Evolutionary conservation across 2,888 invertebrate species (phyloP), one percentile per base, ranked within the genome.

Genomic region (Sussaba pulchella): DNA sequence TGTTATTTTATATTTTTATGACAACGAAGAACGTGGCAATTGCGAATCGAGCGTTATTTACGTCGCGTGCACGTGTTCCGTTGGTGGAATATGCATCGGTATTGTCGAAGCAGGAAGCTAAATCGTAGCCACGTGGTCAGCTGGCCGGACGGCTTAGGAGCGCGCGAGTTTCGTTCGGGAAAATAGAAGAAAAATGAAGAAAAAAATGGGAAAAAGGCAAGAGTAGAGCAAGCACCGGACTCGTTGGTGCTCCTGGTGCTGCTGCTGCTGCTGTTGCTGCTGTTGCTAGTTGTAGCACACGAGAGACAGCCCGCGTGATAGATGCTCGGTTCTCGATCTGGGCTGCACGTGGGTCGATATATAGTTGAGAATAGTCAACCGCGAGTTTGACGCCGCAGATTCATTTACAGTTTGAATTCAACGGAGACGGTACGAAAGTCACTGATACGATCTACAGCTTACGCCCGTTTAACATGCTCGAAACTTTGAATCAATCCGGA

Each of bases 281-380:
- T 54, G 52, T 8, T 9, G 73, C 31, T 6, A 31, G 4, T 31
- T 31, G 31, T 31, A 6, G 31, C 31, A 31, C 47, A 47, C 31
- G 36, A n/a, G 21, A 61, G 76, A 72, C 66, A 76, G 57, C 67
- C 50, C 70, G 54, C 70, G 81, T 81, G 81, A 81, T 81, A 77
- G 81, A 81, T 81, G 81, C 77, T 81, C 69, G 81, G 14, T 50
- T 73, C 81, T 70, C 81, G 77, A 78, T 78, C 81, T 77, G 81
- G 81, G 77, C 78, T 81, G 81, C 78, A 81, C 81, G 81, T 81
- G 81, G 81, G 81, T 71, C 78, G 81, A 73, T 50, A 71, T 77
- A 77, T 66, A 81, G 70, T 73, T 70, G 52, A 76, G 73, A 45
- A 81, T 81, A 66, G 52, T 81, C 64, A 78, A 81, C 59, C 77